Evolutionary conservation across 1,140 invertebrate species (phyloP), one percentile per base, ranked within the genome.

Genomic region (Fopius arisanus): DNA sequence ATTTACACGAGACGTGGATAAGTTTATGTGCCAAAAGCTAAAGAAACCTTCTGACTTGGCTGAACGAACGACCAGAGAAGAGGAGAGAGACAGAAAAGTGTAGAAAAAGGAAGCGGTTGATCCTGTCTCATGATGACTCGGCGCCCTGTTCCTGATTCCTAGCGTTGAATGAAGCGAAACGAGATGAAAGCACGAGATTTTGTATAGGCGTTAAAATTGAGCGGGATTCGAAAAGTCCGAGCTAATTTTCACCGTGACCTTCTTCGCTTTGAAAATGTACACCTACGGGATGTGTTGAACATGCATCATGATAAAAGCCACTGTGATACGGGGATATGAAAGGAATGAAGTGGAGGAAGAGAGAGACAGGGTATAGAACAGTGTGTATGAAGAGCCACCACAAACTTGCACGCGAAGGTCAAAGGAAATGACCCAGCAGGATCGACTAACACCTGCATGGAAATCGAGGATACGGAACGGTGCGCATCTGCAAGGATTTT

Each of bases 371-470:
- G 41, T 4, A 37, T 37, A n/a, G n/a, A n/a, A n/a, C n/a, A 33
- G 62, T 29, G 28, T 51, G 43, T 71, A 28, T 65, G 21, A 26
- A 59, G 21, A 59, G 23, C 54, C 19, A 59, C 23, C 19, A 19
- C 54, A 59, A 10, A 71, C 29, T 7, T 37, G 59, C 54, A 71
- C 70, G 54, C 51, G 70, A 71, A 71, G 70, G 70, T 71, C 33
- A 71, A 51, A 71, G 70, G 70, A 71, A 71, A 71, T 71, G 70
- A 71, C 70, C 70, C 51, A 59, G 70, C 70, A 71, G 70, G 51
- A 62, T 71, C 70, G 54, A 12, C 59, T 71, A 29, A 40, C 70
- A 71, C 70, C 70, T 71, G 70, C 70, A 69, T 51, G 51, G 28
- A 62, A 59, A 63, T 59, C 23, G 70, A 62, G 51, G 70, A 71